Evolutionary conservation across 2,113 vertebrate species (phyloP), one percentile per base, ranked within the genome.

Genomic region (Hippolais icterina): DNA sequence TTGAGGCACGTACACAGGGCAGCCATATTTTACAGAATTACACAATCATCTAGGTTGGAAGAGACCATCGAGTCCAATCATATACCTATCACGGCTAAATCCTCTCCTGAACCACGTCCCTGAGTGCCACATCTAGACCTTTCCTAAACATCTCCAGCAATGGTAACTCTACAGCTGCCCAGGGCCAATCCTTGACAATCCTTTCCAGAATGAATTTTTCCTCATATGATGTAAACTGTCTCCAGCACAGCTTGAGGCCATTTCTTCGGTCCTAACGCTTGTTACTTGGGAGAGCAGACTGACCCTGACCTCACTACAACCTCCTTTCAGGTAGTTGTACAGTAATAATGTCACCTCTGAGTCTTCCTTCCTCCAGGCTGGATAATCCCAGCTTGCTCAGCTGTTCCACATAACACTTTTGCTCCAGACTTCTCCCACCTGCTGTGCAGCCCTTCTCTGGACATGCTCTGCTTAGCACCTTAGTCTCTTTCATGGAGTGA

Each of bases 391-490:
- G 12, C 25, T 80, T 21, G 19, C 23, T 42, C 50, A 90, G 46
- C 10, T 2, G 1, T 3, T 77, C 10, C 46, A 22, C 4, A 0
- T 12, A 64, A 15, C 50, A 27, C 6, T 3, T 27, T 37, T 18
- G 17, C 27, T 74, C 10, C 4, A 83, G 49, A 35, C 5, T 12
- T 21, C 31, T 69, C 28, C 41, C 3, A 39, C 37, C 46, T 90
- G 47, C 15, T 69, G 3, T 1, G 0, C 0, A 39, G 31, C 11
- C 10, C 13, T 64, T 35, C n/a, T 69, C 3, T 52, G 53, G 31
- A 72, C 20, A 12, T 8, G 5, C 23, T 61, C 12, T 47, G 52
- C n/a, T 57, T 0, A 5, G n/a, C 24, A 46, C 8, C 6, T 49
- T 23, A 19, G 13, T 2, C 5, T 65, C 21, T 7, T 21, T 56